These are phyloP conservation scores for Caenorhabditis inopinata DNA, from an alignment of 1,140 invertebrate species.

Conservation along the genomic window DNA sequence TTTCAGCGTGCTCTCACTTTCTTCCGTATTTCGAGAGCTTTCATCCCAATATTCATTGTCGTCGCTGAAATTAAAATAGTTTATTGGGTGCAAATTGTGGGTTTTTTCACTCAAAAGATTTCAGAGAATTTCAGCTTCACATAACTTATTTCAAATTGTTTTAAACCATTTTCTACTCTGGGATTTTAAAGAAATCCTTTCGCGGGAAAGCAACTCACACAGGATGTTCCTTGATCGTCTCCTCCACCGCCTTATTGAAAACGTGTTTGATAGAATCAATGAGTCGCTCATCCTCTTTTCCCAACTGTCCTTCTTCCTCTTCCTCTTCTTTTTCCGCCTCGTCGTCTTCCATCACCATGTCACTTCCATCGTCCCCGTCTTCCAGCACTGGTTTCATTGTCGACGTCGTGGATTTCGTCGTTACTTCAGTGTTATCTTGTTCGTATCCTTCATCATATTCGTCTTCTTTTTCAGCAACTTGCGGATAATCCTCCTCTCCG, in stretches of 20 bases:
- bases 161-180: no score
- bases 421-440: background rate
- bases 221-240: slow-evolving; percentile 1
- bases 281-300: background rate
- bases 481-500: slow-evolving; percentile 16
- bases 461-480: slow-evolving; percentile 25
- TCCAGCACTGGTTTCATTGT: background rate
- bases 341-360: slow-evolving; percentile 7
- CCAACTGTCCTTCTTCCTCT: background rate
- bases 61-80: background rate
- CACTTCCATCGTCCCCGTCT: slow-evolving; percentile 6
- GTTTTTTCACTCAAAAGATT: no score
- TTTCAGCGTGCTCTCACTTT: background rate
- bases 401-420: background rate
- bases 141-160: no score
- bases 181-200: no score
- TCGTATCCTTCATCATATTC: slow-evolving; percentile 23
- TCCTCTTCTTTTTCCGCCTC: background rate
- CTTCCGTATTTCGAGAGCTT: background rate
- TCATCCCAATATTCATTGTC: slow-evolving; percentile 4
- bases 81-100: no score
- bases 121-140: no score
- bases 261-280: slow-evolving; percentile 26
- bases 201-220: no score
- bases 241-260: background rate